Evolutionary conservation across 1,140 invertebrate species (phyloP), one percentile per base, ranked within the genome.

Genomic region (Caenorhabditis remanei): DNA sequence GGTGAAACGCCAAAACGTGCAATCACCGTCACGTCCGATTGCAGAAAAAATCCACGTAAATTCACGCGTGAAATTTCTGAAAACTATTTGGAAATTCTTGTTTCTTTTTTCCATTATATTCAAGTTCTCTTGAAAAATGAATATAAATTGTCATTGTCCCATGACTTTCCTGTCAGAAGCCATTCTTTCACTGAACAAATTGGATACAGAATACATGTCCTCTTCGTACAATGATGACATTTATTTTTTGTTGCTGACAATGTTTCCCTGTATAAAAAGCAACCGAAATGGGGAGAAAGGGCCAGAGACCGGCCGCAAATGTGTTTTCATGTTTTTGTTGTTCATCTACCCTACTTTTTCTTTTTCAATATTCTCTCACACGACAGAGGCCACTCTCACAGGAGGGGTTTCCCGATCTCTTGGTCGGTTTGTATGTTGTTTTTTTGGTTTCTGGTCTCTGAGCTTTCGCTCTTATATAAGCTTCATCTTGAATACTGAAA

Each of bases 291-390:
- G 11, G 16, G 5, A 53, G 16, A 16, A 53, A n/a, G 40, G 65
- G 65, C 65, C 65, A 71, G 65, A 71, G 40, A 46, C 65, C 65
- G 19, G 97, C 97, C 88, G 96, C 99, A 94, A 96, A 95, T 93
- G 94, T 96, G 90, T 53, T 53, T 94, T 98, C 58, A 96, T 96
- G 93, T 96, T 96, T 92, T 94, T 97, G 88, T 96, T 40, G 24
- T 46, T 53, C 5, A n/a, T 19, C 2, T 19, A 14, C 11, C 13
- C 11, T 71, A 4, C 16, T 53, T 16, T 55, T 75, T 40, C 24
- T 46, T 41, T 41, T 85, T 71, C 41, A 43, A 4, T 32, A 50
- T 56, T 75, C 43, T 84, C 56, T 56, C 71, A 43, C 40, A 41
- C 6, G 16, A 5, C 61, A 16, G 16, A 53, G 16, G 50, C 50